Evolutionary conservation across 1,140 invertebrate species (phyloP).

Genomic region (Hirudo medicinalis): DNA sequence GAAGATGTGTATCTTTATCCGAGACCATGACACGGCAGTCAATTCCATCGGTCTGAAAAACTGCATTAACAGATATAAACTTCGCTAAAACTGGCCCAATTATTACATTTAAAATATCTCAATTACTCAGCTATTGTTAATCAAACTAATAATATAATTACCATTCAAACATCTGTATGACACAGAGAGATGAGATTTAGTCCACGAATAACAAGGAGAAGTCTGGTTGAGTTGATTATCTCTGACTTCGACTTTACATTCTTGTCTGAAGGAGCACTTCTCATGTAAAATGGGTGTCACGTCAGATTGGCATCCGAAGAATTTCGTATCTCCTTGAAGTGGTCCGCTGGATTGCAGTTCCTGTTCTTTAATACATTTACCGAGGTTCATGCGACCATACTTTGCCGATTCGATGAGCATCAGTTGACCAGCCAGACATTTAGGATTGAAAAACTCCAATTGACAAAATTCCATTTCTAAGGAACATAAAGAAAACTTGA

Average conservation of each 20-base stretch:
- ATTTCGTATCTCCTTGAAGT: background rate
- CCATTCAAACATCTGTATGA: background rate
- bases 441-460: background rate
- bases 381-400: conserved; percentile 10
- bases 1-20: background rate
- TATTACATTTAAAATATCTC: too few relatives aligned
- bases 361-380: background rate
- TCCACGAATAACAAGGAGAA: background rate
- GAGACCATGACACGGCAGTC: background rate
- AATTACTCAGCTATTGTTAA: background rate
- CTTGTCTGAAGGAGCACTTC: background rate
- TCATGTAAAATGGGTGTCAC: background rate
- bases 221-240: background rate
- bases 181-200: background rate
- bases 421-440: background rate
- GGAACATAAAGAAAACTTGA: too few relatives aligned
- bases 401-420: background rate
- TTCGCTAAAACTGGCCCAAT: background rate
- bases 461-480: conserved; percentile 2
- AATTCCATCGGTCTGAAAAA: background rate
- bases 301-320: conserved; percentile 9
- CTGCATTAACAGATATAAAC: background rate
- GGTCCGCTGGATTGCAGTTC: background rate
- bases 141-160: background rate
- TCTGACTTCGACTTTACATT: conserved; percentile 1